Evolutionary conservation across 2,888 invertebrate genomes (phyloP).

Genomic region (Celastrina argiolus): DNA sequence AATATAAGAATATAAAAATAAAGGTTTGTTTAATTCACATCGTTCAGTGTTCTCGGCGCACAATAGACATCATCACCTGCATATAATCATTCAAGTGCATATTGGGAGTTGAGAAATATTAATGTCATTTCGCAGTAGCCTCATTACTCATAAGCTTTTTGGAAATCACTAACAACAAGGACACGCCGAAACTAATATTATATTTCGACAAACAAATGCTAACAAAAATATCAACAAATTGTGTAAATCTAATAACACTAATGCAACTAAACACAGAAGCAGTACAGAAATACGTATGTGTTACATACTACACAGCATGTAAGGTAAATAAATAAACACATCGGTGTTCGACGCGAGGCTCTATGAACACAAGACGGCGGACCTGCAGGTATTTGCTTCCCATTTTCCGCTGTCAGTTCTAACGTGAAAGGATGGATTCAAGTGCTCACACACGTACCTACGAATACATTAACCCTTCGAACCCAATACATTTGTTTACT

Average conservation of each 20-base stretch:
- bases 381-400: slow-evolving; percentile 28
- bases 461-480: slow-evolving; percentile 6
- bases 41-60: no score
- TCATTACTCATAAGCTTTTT: no score
- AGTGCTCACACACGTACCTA: neutral
- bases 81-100: no score
- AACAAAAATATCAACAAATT: neutral
- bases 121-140: no score
- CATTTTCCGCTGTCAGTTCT: slow-evolving; percentile 25
- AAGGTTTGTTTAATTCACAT: no score
- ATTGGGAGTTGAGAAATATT: no score
- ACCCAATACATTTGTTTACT: neutral
- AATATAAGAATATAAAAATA: no score
- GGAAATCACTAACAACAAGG: no score
- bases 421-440: slow-evolving; percentile 17
- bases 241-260: neutral
- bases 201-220: neutral
- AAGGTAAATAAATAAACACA: neutral
- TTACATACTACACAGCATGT: neutral
- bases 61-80: no score
- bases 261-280: neutral
- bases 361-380: neutral
- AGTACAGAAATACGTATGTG: neutral
- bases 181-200: no score
- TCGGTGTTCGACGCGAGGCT: neutral